Evolutionary conservation across 2,113 vertebrate genomes (phyloP).

Genomic region (Sakesphorus luctuosus): DNA sequence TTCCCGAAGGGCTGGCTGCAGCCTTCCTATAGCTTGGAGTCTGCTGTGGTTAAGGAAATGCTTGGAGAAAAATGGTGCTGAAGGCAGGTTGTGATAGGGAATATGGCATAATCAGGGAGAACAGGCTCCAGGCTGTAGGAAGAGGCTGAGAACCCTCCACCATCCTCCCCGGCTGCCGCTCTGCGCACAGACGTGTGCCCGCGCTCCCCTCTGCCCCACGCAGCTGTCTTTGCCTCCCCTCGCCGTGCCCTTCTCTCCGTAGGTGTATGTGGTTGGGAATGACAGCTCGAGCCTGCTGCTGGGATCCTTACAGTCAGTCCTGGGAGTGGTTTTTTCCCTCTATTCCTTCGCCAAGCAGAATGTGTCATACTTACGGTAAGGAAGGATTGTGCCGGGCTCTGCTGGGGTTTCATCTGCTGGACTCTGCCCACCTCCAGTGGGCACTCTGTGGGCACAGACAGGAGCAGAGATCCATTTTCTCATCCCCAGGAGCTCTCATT

Average conservation of each 20-base stretch:
- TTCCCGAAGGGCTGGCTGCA: not conserved
- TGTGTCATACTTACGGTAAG: constrained; percentile 90
- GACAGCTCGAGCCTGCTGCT: constrained; percentile 78
- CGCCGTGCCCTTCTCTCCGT: not conserved
- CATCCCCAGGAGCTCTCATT: not conserved
- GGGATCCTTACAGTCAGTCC: constrained; percentile 74
- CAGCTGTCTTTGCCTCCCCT: not conserved
- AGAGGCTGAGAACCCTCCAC: not conserved
- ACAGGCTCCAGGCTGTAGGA: not conserved
- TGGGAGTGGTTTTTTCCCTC: constrained; percentile 86
- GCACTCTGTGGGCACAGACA: not conserved
- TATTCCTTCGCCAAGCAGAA: constrained; percentile 91
- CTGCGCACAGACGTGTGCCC: rapidly evolving
- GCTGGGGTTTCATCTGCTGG: not conserved
- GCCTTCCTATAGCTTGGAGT: not conserved
- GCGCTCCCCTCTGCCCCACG: not conserved
- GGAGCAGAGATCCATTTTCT: not conserved
- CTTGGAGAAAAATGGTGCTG: not conserved
- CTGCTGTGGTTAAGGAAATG: constrained; percentile 1
- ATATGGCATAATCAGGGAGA: not conserved
- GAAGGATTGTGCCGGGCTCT: not conserved
- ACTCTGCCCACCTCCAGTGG: not conserved
- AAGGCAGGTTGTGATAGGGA: not conserved
- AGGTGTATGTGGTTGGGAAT: constrained; percentile 92
- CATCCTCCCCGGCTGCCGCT: not conserved